A percentile compares a stretch with the other conserved stretches of the same genome.
These are phyloP conservation scores for Meganola albula DNA, from an alignment of 2,888 invertebrate genomes.

Conservation along the genomic window DNA sequence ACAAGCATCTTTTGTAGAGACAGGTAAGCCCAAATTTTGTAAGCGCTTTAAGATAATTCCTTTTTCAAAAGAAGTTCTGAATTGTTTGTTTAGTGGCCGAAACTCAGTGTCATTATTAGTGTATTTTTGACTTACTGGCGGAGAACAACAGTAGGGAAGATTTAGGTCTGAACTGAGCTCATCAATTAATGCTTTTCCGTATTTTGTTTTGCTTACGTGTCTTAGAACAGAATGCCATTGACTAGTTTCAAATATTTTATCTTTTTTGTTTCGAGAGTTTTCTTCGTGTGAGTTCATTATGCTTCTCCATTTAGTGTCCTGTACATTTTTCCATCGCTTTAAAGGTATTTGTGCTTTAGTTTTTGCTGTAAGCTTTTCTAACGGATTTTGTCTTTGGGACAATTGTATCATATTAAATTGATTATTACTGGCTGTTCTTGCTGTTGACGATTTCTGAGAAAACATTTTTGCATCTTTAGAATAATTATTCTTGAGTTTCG, in stretches of 20 bases:
- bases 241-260: conserved; percentile 4
- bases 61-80: conserved; percentile 16
- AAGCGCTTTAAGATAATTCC: conserved; percentile 21
- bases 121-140: conserved; percentile 8
- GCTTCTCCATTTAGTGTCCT: conserved; percentile 16
- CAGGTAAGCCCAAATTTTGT: conserved; percentile 20
- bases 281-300: conserved; percentile 9
- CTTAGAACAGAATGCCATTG: conserved; percentile 3
- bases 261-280: conserved; percentile 5
- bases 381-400: conserved; percentile 19
- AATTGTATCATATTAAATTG: conserved; percentile 17
- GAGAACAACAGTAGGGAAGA: conserved; percentile 14
- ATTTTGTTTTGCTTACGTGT: conserved; percentile 5
- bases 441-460: conserved; percentile 24
- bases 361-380: conserved; percentile 4
- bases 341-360: conserved; percentile 6
- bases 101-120: conserved; percentile 5
- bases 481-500: conserved; percentile 23
- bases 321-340: conserved; percentile 1
- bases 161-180: conserved; percentile 10
- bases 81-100: conserved; percentile 11
- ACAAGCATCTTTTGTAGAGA: conserved; percentile 10
- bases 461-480: conserved; percentile 28
- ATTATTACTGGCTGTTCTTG: conserved; percentile 32
- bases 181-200: conserved; percentile 4